Evolutionary conservation across 2,113 vertebrate genomes (phyloP), one percentile per base, ranked within the genome.

Genomic region (Prunella himalayana): DNA sequence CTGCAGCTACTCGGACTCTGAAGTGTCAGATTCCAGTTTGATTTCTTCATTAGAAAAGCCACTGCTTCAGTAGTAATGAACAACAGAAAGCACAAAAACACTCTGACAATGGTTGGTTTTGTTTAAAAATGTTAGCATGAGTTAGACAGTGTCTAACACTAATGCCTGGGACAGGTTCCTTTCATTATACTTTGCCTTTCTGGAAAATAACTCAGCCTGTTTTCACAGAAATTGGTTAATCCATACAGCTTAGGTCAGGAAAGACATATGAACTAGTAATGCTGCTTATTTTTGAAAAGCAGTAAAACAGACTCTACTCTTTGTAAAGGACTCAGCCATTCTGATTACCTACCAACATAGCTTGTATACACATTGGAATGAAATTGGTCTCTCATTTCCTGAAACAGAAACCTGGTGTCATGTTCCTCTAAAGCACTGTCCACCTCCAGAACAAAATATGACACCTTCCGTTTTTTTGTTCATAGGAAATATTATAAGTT

Each of bases 21-120:
- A 94, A 93, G 88, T 92, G 94, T 94, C 53, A 10, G 87, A 94
- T 89, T 97, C 86, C 95, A 73, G 80, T 88, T 96, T 94, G 89
- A 93, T 88, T 97, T 96, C 82, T 95, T 95, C 95, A 92, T 95
- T 96, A 92, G 53, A 64, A 82, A 93, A 90, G 69, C 47, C 15
- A 13, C 84, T 92, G 80, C 83, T 88, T 66, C 86, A 59, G 89
- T 90, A 96, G 83, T 93, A 93, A 94, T 15, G 2, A 66, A 84
- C 80, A 85, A 94, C 83, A 84, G 79, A 75, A 87, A 81, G 44
- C 42, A 49, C 4, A 7, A 66, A 79, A 80, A 0, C 7, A 12
- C 30, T 49, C 33, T 66, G 56, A 42, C 59, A 57, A 28, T 57
- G 39, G 2, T 64, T 91, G 76, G 11, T 92, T 85, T 84, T 96